Evolutionary conservation across 1,140 invertebrate genomes (phyloP).

Genomic region (Hesperophylax magnus): DNA sequence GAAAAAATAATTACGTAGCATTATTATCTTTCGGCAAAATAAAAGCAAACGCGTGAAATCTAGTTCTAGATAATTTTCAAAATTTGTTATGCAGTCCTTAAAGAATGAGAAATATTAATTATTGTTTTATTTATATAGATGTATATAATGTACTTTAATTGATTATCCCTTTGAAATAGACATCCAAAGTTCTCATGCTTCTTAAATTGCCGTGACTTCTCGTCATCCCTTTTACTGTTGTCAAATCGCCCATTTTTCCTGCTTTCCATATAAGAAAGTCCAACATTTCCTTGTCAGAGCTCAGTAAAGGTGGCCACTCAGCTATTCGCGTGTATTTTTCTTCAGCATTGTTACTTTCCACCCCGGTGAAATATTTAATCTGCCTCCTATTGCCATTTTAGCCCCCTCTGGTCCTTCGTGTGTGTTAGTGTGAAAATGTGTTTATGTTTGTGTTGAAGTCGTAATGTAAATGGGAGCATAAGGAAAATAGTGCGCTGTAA

Average conservation of each 20-base stretch:
- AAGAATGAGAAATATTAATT: too few relatives aligned
- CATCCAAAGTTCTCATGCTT: too few relatives aligned
- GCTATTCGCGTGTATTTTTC: constrained; percentile 42
- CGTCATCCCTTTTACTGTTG: background rate
- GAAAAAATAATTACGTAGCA: too few relatives aligned
- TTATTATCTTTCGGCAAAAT: too few relatives aligned
- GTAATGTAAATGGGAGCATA: constrained; percentile 15
- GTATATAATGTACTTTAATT: too few relatives aligned
- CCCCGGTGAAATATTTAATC: constrained; percentile 55
- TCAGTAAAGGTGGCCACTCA: background rate
- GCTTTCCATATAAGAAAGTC: background rate
- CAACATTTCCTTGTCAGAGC: background rate
- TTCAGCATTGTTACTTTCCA: constrained; percentile 49
- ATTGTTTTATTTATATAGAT: too few relatives aligned
- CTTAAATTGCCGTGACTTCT: background rate
- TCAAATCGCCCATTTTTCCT: background rate
- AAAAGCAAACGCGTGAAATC: too few relatives aligned
- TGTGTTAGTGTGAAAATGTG: too few relatives aligned
- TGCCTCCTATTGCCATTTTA: constrained; percentile 48
- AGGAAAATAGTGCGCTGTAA: constrained; percentile 28
- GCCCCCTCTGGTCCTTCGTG: background rate
- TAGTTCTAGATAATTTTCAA: too few relatives aligned
- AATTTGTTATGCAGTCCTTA: too few relatives aligned
- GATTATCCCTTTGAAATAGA: too few relatives aligned
- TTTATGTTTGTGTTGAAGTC: background rate